Percentiles rank a stretch among this genome's conserved stretches.
phyloP scores from a whole-genome alignment of 2,113 vertebrate species.

The Notarius lentiginosus region DNA sequence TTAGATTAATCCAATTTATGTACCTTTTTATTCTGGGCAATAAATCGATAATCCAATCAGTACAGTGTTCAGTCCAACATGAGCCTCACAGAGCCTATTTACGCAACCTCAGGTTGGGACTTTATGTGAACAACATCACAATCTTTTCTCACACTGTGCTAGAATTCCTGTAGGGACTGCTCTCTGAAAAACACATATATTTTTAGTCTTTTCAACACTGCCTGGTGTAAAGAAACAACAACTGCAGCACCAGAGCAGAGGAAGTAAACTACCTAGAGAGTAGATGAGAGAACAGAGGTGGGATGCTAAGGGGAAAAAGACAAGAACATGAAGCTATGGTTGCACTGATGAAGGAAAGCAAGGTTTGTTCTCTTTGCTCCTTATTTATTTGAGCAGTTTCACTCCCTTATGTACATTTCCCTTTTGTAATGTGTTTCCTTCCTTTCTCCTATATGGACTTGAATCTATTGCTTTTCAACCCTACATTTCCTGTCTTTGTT shows the following conservation, averaged over 20 bases:
- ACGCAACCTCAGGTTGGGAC: constrained; percentile 47
- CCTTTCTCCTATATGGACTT: background rate
- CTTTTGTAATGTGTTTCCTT: constrained; percentile 6
- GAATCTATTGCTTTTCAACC: background rate
- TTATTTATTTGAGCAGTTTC: constrained; percentile 27
- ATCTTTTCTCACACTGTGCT: constrained; percentile 40
- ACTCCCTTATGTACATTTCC: constrained; percentile 8
- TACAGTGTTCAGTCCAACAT: constrained; percentile 65
- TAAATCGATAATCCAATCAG: constrained; percentile 75
- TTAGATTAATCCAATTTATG: constrained; percentile 72
- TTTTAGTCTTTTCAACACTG: constrained; percentile 72
- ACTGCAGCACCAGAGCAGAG: constrained; percentile 59
- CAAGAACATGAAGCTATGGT: constrained; percentile 50
- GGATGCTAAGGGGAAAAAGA: constrained; percentile 33
- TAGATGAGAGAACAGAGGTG: constrained; percentile 23
- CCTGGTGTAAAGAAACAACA: constrained; percentile 71
- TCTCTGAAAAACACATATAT: constrained; percentile 73
- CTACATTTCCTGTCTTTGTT: background rate
- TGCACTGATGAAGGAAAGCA: constrained; percentile 35
- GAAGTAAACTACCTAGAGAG: constrained; percentile 46
- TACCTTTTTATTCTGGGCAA: constrained; percentile 67
- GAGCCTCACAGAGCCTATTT: constrained; percentile 52
- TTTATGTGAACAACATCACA: constrained; percentile 45
- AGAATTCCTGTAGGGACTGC: constrained; percentile 67
- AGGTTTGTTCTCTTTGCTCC: constrained; percentile 40